Evolutionary conservation across 2,113 vertebrate genomes (phyloP).

Genomic region (Thinocorus orbignyianus): DNA sequence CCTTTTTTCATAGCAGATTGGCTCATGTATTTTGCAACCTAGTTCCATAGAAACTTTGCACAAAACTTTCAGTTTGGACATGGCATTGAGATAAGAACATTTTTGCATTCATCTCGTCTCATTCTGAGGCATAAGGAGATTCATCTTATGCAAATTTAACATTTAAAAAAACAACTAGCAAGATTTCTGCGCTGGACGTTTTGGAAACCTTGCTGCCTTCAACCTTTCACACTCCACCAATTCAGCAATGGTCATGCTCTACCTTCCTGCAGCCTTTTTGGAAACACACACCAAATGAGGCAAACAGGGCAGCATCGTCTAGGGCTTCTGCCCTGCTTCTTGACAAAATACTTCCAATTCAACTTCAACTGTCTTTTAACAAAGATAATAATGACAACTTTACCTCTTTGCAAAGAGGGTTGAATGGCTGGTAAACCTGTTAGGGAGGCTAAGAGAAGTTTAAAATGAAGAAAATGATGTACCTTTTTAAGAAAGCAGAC

Average conservation of each 20-base stretch:
- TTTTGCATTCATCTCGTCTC: neutral
- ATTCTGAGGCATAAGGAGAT: neutral
- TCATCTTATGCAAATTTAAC: neutral
- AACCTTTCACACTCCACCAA: neutral
- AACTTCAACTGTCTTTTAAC: neutral
- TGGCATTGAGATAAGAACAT: neutral
- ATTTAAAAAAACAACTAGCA: neutral
- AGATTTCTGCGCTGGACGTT: neutral
- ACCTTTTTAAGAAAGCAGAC: neutral
- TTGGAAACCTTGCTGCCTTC: neutral
- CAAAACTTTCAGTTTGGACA: neutral
- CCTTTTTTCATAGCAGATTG: neutral
- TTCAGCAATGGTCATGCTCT: neutral
- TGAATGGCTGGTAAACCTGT: neutral
- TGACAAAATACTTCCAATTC: neutral
- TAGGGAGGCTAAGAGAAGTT: neutral
- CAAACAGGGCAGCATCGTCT: neutral
- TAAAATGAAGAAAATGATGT: neutral
- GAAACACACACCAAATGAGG: neutral
- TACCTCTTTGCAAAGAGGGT: neutral
- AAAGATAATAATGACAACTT: fast-evolving
- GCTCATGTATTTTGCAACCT: neutral
- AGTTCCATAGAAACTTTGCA: neutral
- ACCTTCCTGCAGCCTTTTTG: neutral
- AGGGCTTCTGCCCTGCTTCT: neutral